Percentiles rank a stretch among this genome's conserved stretches.
Evolutionary conservation across 2,888 invertebrate genomes (phyloP).

Genomic region (Chironomus tentans): DNA sequence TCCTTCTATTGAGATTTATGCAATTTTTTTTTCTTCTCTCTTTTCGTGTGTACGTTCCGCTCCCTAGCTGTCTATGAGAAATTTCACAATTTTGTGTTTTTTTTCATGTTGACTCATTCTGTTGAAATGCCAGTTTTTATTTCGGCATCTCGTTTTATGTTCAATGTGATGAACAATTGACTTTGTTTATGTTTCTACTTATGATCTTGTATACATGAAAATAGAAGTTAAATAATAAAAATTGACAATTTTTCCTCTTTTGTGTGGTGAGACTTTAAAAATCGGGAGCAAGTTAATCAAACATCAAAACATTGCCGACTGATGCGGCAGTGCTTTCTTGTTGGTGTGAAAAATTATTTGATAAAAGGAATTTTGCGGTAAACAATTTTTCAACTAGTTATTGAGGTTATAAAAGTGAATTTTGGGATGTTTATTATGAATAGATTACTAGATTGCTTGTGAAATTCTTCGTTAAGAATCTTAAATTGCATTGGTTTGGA

Average conservation of each 20-base stretch:
- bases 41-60: neutral
- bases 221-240: neutral
- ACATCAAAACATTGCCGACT: neutral
- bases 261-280: neutral
- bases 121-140: neutral
- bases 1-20: neutral
- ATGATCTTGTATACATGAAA: slow-evolving; percentile 1
- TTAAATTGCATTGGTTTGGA: no score
- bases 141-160: neutral
- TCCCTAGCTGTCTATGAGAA: neutral
- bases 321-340: neutral
- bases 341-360: no score
- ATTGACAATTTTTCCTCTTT: neutral
- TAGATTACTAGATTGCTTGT: no score
- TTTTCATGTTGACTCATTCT: neutral
- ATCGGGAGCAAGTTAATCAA: slow-evolving; percentile 11
- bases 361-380: no score
- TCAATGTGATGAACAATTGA: slow-evolving; percentile 15
- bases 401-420: no score
- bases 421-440: no score
- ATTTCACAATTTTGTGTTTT: no score
- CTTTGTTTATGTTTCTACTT: slow-evolving; percentile 21
- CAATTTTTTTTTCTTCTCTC: neutral
- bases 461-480: no score
- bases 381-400: no score